A percentile compares a stretch with the other conserved stretches of the same genome.
These are phyloP conservation scores for Temnopleurus reevesii DNA, from an alignment of 53 echinoderm and acorn worm species.

Conservation along the genomic window DNA sequence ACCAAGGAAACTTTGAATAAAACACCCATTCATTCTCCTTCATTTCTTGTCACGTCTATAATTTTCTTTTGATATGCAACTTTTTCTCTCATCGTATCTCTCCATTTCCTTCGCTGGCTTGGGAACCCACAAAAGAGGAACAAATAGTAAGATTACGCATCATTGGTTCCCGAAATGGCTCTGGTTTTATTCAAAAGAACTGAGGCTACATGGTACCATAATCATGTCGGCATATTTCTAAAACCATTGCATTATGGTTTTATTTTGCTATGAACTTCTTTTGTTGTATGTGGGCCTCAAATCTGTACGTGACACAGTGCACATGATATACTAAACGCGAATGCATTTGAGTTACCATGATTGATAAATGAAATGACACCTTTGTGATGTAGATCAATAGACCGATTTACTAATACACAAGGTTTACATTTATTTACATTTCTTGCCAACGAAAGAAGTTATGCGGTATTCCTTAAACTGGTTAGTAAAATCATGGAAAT, in stretches of 20 bases:
- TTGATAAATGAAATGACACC: no score
- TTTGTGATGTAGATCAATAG: no score
- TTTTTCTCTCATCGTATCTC: not conserved
- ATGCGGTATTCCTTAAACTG: no score
- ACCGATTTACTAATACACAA: no score
- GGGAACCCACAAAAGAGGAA: not conserved
- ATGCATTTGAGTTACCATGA: no score
- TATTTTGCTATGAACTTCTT: not conserved
- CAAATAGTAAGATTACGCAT: not conserved
- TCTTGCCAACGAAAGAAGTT: no score
- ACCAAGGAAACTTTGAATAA: no score
- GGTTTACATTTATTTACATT: no score
- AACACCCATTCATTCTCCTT: no score
- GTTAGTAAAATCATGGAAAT: no score
- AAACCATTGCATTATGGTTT: not conserved
- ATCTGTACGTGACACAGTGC: no score
- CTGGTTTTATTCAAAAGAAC: not conserved
- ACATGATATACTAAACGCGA: no score
- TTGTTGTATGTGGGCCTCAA: not conserved
- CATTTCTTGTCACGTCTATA: not conserved
- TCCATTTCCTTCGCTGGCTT: not conserved
- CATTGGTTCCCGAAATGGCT: slow-evolving; percentile 23
- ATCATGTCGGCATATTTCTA: not conserved
- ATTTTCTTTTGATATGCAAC: not conserved
- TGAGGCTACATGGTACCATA: not conserved